phyloP scores from a whole-genome alignment of 2,888 invertebrate species.

The Ormyrus thymus region DNA sequence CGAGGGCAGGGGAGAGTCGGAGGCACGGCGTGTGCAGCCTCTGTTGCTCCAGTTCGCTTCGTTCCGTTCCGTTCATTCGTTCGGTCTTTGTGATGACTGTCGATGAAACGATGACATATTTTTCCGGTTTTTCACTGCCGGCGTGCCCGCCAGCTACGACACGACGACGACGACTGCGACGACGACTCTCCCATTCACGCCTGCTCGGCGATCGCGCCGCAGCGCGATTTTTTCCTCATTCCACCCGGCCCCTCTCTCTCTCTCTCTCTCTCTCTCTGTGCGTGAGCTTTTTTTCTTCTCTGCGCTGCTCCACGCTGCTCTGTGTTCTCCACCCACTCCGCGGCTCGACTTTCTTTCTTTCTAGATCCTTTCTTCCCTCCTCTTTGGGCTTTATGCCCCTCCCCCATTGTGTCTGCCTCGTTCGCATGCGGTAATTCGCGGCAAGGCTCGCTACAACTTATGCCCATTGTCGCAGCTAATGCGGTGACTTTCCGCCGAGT shows the following conservation, averaged over 20 bases:
- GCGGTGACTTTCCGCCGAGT: conserved; percentile 41
- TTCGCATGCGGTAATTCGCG: conserved; percentile 42
- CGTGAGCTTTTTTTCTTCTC: background rate
- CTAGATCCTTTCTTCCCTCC: conserved; percentile 39
- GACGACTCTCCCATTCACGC: conserved; percentile 20
- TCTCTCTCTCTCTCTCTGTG: conserved; percentile 20
- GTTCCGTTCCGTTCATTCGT: conserved; percentile 62
- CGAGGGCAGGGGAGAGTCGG: conserved; percentile 44
- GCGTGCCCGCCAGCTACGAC: conserved; percentile 45
- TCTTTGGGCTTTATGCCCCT: conserved; percentile 23
- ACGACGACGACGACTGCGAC: too few species aligned
- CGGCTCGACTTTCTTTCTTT: conserved; percentile 13
- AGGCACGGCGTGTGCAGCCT: conserved; percentile 40
- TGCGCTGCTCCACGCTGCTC: background rate
- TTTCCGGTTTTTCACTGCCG: conserved; percentile 70
- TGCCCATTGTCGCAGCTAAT: conserved; percentile 39
- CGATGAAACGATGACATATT: conserved; percentile 76
- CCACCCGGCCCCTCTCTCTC: conserved; percentile 35
- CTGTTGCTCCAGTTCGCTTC: conserved; percentile 47
- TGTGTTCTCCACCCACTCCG: conserved; percentile 35
- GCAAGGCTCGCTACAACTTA: conserved; percentile 46
- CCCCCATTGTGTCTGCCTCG: conserved; percentile 46
- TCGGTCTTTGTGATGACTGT: conserved; percentile 74
- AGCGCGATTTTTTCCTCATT: background rate
- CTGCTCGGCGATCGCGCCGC: conserved; percentile 25